Percentiles rank a stretch among this genome's conserved stretches.
Evolutionary conservation across 2,113 vertebrate species (phyloP).

Genomic region (Epinephelus cyanopodus): DNA sequence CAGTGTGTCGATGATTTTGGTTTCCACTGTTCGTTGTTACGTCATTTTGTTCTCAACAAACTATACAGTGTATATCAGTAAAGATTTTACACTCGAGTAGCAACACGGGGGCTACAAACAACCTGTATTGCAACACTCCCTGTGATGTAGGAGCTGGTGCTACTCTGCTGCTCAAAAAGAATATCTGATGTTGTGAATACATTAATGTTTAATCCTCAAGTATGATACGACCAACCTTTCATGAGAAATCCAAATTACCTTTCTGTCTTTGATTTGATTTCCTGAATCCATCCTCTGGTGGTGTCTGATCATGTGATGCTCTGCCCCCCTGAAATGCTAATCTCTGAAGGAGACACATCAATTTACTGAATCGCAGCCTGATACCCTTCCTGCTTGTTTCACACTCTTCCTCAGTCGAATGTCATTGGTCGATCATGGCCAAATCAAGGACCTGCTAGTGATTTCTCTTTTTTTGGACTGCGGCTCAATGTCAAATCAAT

Average conservation of each 20-base stretch:
- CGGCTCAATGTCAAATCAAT: slow-evolving; percentile 49
- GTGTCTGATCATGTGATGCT: not conserved
- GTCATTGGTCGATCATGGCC: not conserved
- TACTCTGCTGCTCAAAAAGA: no score
- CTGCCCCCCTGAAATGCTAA: not conserved
- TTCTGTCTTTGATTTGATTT: slow-evolving; percentile 5
- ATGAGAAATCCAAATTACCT: not conserved
- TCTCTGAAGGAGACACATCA: not conserved
- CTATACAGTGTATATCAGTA: no score
- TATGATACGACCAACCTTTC: not conserved
- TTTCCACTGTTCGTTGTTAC: no score
- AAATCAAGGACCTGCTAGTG: slow-evolving; percentile 28
- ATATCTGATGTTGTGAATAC: not conserved
- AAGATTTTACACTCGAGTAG: no score
- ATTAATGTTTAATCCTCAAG: not conserved
- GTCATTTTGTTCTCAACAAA: no score
- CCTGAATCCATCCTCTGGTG: not conserved
- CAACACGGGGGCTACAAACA: no score
- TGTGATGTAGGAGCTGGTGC: no score
- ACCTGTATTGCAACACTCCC: no score
- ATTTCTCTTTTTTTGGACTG: slow-evolving; percentile 24
- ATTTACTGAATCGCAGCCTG: not conserved
- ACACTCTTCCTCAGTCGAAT: not conserved
- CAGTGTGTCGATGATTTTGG: no score
- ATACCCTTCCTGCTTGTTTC: not conserved